Base-by-base conservation (phyloP, 2,113 vertebrate species). In the Myotis davidii region DNA sequence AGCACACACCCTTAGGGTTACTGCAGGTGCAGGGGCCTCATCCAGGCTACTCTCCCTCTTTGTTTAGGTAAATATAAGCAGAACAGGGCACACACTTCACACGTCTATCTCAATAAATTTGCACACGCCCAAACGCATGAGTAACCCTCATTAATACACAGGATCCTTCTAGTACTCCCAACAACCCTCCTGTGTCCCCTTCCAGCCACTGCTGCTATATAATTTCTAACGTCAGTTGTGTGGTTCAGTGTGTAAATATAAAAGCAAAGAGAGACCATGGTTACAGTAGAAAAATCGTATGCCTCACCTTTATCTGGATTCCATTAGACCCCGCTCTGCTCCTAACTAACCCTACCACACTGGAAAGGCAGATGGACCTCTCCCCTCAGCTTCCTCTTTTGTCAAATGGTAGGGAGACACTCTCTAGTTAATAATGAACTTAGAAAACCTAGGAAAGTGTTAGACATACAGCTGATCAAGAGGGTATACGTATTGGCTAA, bases 61-160 rank as follows among this genome's bases (percentile, higher is more conserved):
- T 67, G 29, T 69, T 2, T 20, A 20, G 65, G 37, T 76, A 4
- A 37, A 18, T 37, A 48, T 29, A 73, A 84, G 42, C 29, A 64
- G 94, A 52, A 87, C 52, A 48, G 37, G 61, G 10, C 25, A 27
- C 42, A 18, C 3, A 0, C 34, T 37, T 37, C 1, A 7, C 8
- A 8, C 0, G 32, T 9, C 0, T 9, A 6, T 27, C 20, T 42
- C 32, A 2, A 3, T 25, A 37, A n/a, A n/a, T 20, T n/a, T 82
- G 50, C 27, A 39, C 69, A 37, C 1, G 9, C 59, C 39, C 27
- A 9, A 21, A 45, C 9, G 0, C 17, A 7, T 21, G 14, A 16
- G 67, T 59, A 1, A 39, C 39, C 48, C 64, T 50, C 23, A 23
- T 29, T 61, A 13, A 32, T 27, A 10, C 8, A 9, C 3, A 9